Percentiles rank a stretch among this genome's conserved stretches.
Conservation (phyloP, 2,888 invertebrate genomes). For the Hypercompe scribonia region DNA sequence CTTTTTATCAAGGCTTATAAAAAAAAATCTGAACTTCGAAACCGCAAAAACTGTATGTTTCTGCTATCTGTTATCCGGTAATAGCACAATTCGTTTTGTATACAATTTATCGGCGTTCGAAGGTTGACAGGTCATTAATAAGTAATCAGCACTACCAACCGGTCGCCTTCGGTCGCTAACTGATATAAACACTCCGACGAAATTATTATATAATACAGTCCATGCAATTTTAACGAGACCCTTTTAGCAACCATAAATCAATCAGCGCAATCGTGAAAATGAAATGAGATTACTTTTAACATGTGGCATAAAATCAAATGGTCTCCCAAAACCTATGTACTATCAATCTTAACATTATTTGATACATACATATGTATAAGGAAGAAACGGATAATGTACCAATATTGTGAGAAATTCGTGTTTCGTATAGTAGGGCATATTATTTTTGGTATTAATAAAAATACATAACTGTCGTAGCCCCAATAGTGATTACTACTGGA, state of each 20-base stretch:
- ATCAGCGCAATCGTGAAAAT: slow-evolving; percentile 51
- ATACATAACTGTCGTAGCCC: no score
- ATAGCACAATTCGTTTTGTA: slow-evolving; percentile 65
- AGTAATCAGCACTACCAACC: slow-evolving; percentile 75
- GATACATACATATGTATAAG: not conserved
- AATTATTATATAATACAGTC: slow-evolving; percentile 47
- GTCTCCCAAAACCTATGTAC: not conserved
- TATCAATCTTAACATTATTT: not conserved
- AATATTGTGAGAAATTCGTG: no score
- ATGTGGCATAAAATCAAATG: not conserved
- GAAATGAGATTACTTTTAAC: slow-evolving; percentile 37
- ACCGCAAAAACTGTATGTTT: not conserved
- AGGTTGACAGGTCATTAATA: slow-evolving; percentile 74
- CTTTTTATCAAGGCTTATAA: not conserved
- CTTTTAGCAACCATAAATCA: slow-evolving; percentile 53
- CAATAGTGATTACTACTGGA: no score
- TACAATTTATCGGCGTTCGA: slow-evolving; percentile 69
- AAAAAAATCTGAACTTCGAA: not conserved
- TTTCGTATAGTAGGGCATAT: no score
- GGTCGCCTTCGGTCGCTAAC: slow-evolving; percentile 38
- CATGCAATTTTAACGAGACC: slow-evolving; percentile 56
- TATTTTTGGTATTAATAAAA: no score
- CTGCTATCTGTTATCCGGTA: slow-evolving; percentile 53
- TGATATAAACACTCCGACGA: slow-evolving; percentile 47
- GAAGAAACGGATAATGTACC: no score